These are phyloP conservation scores for Montipora capitata DNA, from an alignment of 92 coral and sea anemone species.

Conservation along the genomic window DNA sequence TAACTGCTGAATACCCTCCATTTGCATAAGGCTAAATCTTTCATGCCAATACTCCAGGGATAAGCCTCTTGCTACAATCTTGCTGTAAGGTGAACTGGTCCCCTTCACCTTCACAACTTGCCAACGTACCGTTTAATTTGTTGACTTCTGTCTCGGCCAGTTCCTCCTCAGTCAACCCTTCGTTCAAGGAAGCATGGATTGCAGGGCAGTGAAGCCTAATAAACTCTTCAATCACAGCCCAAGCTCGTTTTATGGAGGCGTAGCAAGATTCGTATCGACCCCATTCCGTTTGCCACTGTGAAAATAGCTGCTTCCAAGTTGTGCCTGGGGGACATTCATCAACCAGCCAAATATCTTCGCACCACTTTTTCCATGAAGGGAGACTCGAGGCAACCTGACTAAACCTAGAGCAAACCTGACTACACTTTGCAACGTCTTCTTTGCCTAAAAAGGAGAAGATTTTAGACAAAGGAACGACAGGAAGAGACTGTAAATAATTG, in stretches of 20 bases:
- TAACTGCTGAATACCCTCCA: no score
- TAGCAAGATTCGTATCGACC: slow-evolving; percentile 90
- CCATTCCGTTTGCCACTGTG: slow-evolving; percentile 75
- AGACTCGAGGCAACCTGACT: slow-evolving; percentile 79
- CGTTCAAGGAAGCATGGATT: slow-evolving; percentile 79
- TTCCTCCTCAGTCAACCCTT: slow-evolving; percentile 89
- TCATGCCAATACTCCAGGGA: no score
- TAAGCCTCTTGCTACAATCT: no score
- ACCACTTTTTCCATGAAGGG: slow-evolving; percentile 91
- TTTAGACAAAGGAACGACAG: slow-evolving; percentile 83
- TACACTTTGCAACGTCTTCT: slow-evolving; percentile 84
- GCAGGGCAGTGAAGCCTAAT: slow-evolving; percentile 80
- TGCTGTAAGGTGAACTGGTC: no score
- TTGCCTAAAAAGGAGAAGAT: slow-evolving; percentile 86
- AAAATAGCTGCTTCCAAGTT: slow-evolving; percentile 86
- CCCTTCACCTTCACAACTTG: no score
- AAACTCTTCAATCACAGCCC: slow-evolving; percentile 91
- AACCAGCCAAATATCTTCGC: slow-evolving; percentile 86
- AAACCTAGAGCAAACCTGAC: slow-evolving; percentile 82
- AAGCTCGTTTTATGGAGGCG: slow-evolving; percentile 89
- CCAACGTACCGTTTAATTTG: slow-evolving; percentile 80
- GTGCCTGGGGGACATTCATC: slow-evolving; percentile 68
- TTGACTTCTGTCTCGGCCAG: slow-evolving; percentile 68
- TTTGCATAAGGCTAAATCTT: no score
- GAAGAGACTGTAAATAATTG: slow-evolving; percentile 62